Evolutionary conservation across 2,888 invertebrate species (phyloP).

Genomic region (Antheraea assamensis): DNA sequence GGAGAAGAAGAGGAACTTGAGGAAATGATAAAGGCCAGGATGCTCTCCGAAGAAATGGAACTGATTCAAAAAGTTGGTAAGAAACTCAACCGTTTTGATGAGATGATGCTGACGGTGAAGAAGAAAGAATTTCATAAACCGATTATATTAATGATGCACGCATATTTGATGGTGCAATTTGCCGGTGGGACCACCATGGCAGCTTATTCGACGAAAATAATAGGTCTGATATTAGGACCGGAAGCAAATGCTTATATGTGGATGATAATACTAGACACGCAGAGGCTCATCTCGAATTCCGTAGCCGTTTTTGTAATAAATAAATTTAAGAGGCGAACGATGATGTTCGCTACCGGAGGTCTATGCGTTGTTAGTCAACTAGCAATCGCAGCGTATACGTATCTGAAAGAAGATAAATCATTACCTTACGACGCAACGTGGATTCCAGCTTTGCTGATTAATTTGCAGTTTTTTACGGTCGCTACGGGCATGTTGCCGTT

Average conservation of each 20-base stretch:
- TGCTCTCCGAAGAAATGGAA: constrained; percentile 46
- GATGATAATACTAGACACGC: constrained; percentile 84
- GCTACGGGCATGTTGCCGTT: constrained; percentile 83
- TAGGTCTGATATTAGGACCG: constrained; percentile 80
- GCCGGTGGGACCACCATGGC: constrained; percentile 86
- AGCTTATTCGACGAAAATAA: constrained; percentile 84
- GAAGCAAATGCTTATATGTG: constrained; percentile 83
- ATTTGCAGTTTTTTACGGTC: constrained; percentile 80
- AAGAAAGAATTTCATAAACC: constrained; percentile 80
- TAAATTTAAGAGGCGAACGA: constrained; percentile 80
- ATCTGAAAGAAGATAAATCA: constrained; percentile 43
- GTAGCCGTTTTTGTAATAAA: constrained; percentile 83
- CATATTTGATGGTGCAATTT: constrained; percentile 84
- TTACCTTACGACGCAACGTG: constrained; percentile 58
- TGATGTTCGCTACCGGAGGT: constrained; percentile 81
- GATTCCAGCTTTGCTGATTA: constrained; percentile 72
- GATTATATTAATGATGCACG: constrained; percentile 80
- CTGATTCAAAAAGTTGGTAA: constrained; percentile 33
- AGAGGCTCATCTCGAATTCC: constrained; percentile 82
- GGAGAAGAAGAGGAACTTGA: constrained; percentile 63
- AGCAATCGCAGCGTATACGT: constrained; percentile 70
- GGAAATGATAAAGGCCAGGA: constrained; percentile 54
- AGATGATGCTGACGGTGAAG: constrained; percentile 41
- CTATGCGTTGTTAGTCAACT: constrained; percentile 82
- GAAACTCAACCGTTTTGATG: constrained; percentile 33